Percentiles rank a stretch among this genome's conserved stretches.
phyloP scores from a whole-genome alignment of 2,888 invertebrate genomes.

The Plebejus anna region DNA sequence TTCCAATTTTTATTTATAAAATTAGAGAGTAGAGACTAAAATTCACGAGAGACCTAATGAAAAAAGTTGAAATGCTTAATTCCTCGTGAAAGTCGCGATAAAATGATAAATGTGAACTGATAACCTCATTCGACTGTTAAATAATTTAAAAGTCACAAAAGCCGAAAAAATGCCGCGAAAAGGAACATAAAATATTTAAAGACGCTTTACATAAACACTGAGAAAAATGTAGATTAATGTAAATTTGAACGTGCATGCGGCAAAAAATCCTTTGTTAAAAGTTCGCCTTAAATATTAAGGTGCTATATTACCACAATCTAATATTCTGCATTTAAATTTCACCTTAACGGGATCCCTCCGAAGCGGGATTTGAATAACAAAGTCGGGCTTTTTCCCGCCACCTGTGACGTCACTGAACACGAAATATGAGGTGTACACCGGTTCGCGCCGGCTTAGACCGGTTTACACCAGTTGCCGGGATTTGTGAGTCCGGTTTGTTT shows the following conservation, averaged over 20 bases:
- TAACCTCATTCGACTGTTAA: slow-evolving; percentile 6
- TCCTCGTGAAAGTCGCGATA: not conserved
- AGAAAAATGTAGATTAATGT: slow-evolving; percentile 26
- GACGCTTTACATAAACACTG: slow-evolving; percentile 21
- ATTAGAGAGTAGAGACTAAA: not conserved
- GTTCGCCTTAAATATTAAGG: slow-evolving; percentile 47
- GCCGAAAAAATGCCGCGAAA: not conserved
- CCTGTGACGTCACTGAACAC: slow-evolving; percentile 46
- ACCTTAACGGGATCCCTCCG: slow-evolving; percentile 52
- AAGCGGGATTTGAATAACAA: slow-evolving; percentile 71
- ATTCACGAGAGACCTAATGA: not conserved
- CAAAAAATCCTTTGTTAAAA: slow-evolving; percentile 37
- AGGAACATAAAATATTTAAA: slow-evolving; percentile 21
- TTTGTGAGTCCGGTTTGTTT: slow-evolving; percentile 27
- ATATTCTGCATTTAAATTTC: slow-evolving; percentile 70
- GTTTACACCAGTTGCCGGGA: slow-evolving; percentile 22
- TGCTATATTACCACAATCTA: slow-evolving; percentile 58
- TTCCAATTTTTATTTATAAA: not conserved
- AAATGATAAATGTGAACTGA: slow-evolving; percentile 15
- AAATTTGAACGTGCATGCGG: slow-evolving; percentile 28
- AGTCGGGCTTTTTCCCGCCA: slow-evolving; percentile 59
- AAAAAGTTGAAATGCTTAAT: slow-evolving; percentile 14
- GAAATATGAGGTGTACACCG: slow-evolving; percentile 33
- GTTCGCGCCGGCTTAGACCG: not conserved
- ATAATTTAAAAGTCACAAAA: slow-evolving; percentile 23